Evolutionary conservation across 2,113 vertebrate genomes (phyloP), one percentile per base, ranked within the genome.

Genomic region (Tonatia bakeri): DNA sequence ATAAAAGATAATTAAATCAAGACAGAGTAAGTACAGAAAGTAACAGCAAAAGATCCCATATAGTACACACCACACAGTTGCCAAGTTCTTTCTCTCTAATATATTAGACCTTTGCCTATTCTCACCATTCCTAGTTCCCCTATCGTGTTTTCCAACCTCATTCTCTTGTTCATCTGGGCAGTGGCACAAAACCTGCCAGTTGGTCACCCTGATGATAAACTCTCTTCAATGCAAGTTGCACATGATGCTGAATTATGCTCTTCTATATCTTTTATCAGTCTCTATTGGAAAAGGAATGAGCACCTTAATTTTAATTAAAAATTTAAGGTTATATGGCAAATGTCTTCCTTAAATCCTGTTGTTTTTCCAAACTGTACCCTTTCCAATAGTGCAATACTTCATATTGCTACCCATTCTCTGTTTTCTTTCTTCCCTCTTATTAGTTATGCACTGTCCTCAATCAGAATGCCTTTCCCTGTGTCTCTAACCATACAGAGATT

Each of bases 361-460:
- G 11, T 22, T 40, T 93, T 8, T 67, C 19, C 5, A 2, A 56
- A 7, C 16, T 36, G 19, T 36, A 2, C 0, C 20, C 3, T 50
- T 45, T 52, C 77, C 17, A 36, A 56, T 31, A 50, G 14, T 36
- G n/a, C 22, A 50, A 15, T 36, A 40, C 15, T 79, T 2, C 10
- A 33, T 4, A 17, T n/a, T 54, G 20, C 50, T n/a, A 43, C 13
- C 19, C 3, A 8, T 3, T 2, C 3, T n/a, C 15, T 56, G 6
- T 16, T 84, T 93, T 13, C 19, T 54, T 3, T 45, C 26, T 11
- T 43, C 5, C 50, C 36, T 52, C 26, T 1, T 72, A 10, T 33
- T 33, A 36, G 3, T 47, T 73, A 38, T 56, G 3, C 28, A 10
- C 3, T 15, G 12, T 70, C 19, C 50, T 91, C 2, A 36, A 28